Evolutionary conservation across 1,140 invertebrate genomes (phyloP).

Genomic region (Drosophila pallidifrons): DNA sequence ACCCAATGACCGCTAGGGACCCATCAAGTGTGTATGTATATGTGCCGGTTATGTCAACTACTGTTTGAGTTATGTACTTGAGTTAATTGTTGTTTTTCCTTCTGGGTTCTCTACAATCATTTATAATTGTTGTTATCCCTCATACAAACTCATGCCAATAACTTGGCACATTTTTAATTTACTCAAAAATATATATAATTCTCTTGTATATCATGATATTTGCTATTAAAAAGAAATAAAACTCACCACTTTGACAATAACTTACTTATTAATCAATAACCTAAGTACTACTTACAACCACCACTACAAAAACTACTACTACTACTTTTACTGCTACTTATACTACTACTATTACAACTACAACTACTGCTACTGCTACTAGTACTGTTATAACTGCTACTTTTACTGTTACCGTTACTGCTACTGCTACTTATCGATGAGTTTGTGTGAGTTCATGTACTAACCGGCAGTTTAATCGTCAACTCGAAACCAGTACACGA

Average conservation of each 20-base stretch:
- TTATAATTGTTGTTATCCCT: constrained; percentile 33
- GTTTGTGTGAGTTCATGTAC: constrained; percentile 37
- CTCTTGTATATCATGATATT: constrained; percentile 53
- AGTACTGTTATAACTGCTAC: constrained; percentile 27
- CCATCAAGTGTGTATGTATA: constrained; percentile 44
- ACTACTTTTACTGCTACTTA: constrained; percentile 17
- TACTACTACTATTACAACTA: constrained; percentile 19
- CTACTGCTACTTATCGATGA: constrained; percentile 32
- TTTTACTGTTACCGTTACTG: constrained; percentile 25
- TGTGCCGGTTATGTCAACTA: constrained; percentile 51
- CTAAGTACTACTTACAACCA: constrained; percentile 24
- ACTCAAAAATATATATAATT: constrained; percentile 20
- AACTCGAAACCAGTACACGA: constrained; percentile 86
- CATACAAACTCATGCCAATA: constrained; percentile 45
- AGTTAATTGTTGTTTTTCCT: constrained; percentile 19
- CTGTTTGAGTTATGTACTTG: constrained; percentile 40
- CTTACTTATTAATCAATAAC: constrained; percentile 33
- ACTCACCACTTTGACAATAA: constrained; percentile 67
- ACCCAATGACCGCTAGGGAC: constrained; percentile 7
- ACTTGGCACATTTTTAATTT: constrained; percentile 29
- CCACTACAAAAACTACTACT: constrained; percentile 30
- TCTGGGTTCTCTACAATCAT: constrained; percentile 13
- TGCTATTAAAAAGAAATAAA: constrained; percentile 29
- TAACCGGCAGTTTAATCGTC: constrained; percentile 48
- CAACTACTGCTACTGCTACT: constrained; percentile 18